Evolutionary conservation across 1,140 invertebrate species (phyloP).

Genomic region (Anastrepha ludens): DNA sequence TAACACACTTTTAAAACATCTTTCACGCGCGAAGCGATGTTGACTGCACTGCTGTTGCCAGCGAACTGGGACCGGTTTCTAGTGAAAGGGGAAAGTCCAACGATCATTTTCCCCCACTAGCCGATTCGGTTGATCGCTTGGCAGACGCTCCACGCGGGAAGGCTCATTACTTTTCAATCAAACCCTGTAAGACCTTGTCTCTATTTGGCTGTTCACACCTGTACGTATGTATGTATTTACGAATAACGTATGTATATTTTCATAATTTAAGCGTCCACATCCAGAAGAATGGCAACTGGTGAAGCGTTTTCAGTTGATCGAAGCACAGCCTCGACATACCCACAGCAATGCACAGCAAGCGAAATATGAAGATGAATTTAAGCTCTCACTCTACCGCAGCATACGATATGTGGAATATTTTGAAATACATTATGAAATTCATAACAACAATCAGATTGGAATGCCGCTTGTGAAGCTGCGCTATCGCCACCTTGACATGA

Average conservation of each 20-base stretch:
- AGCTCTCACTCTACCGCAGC: constrained; percentile 65
- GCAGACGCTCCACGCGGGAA: too few relatives aligned
- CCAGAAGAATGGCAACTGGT: constrained; percentile 79
- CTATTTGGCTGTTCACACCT: not conserved
- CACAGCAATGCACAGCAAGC: constrained; percentile 56
- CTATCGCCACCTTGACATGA: constrained; percentile 66
- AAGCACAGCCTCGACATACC: constrained; percentile 70
- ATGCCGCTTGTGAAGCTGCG: constrained; percentile 65
- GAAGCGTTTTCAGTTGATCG: constrained; percentile 82
- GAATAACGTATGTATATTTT: not conserved
- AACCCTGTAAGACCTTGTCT: too few relatives aligned
- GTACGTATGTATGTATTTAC: not conserved
- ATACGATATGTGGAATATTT: constrained; percentile 65
- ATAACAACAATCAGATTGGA: constrained; percentile 63
- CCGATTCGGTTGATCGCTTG: too few relatives aligned
- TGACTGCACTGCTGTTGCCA: too few relatives aligned
- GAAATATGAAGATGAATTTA: constrained; percentile 66
- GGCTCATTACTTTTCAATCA: too few relatives aligned
- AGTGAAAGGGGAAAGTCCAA: too few relatives aligned
- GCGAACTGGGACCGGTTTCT: too few relatives aligned
- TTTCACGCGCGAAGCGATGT: too few relatives aligned
- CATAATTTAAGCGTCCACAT: constrained; percentile 67
- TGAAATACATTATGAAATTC: constrained; percentile 66
- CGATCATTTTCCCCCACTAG: too few relatives aligned
- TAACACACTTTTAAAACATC: too few relatives aligned